Evolutionary conservation across 2,113 vertebrate species (phyloP), one percentile per base, ranked within the genome.

Genomic region (Pangasianodon gigas): DNA sequence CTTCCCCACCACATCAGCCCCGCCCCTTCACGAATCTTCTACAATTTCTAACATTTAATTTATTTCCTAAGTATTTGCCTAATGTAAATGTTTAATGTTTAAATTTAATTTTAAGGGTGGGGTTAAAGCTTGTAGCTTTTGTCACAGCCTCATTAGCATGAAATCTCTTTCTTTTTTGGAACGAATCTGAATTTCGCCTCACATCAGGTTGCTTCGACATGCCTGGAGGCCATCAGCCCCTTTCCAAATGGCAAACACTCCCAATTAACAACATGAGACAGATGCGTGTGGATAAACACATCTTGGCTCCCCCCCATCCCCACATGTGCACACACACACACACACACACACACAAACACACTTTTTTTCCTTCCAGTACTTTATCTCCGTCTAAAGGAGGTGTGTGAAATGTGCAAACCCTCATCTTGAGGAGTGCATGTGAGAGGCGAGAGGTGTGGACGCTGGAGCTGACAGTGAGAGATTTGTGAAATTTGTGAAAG

Each of bases 241-340:
- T 86, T 89, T 92, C 91, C 91, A 92, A 92, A 90, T 92, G 91
- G 89, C 91, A 91, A 90, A 75, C 44, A 3, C 71, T 90, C 89
- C 91, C 89, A 92, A 92, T 89, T 90, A 92, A 90, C 87, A 77
- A 74, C 65, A 83, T 79, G 52, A 84, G 88, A 90, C 91, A 90
- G 87, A 71, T 85, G n/a, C 65, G 79, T 88, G 65, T 69, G 74
- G 84, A 90, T 90, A 90, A 91, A 91, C 89, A 91, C 82, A 21
- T 91, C 88, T 83, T 44, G 13, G n/a, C 41, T 26, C 37, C 58
- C 79, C 18, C 19, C 7, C 88, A 32, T 51, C 32, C 80, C 58
- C 48, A 56, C 65, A 37, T 44, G 77, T 82, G 19, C 32, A n/a
- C 24, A 44, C 75, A 24, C 74, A 24, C 86, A n/a, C 86, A 41